Conservation (phyloP, 2,113 vertebrate genomes). For the Nanorana parkeri region DNA sequence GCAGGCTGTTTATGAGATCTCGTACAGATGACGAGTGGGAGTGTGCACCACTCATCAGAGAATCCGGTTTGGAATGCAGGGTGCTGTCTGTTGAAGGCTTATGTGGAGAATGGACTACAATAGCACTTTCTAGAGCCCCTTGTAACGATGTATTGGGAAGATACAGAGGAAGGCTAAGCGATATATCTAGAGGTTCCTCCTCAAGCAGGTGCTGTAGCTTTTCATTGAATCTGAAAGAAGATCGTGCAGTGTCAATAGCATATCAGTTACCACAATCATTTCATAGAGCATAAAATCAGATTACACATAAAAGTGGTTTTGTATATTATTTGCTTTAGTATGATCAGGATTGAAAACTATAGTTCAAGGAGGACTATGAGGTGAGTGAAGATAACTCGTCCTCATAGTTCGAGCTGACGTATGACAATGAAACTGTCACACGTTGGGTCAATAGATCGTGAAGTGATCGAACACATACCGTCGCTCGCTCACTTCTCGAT, state of each 20-base stretch:
- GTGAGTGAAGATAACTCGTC: too few relatives aligned
- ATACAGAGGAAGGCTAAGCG: conserved; percentile 18
- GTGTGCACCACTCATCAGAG: not conserved
- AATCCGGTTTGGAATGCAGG: not conserved
- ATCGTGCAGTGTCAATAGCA: not conserved
- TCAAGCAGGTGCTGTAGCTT: conserved; percentile 31
- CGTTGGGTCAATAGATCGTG: too few relatives aligned
- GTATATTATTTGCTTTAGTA: too few relatives aligned
- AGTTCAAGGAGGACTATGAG: too few relatives aligned
- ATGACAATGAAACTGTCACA: too few relatives aligned
- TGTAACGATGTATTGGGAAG: conserved; percentile 7
- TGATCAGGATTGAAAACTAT: too few relatives aligned
- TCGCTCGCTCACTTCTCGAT: too few relatives aligned
- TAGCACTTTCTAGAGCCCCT: not conserved
- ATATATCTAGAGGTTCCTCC: conserved; percentile 14
- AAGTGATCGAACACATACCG: too few relatives aligned
- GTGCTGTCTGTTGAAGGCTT: not conserved
- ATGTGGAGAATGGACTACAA: not conserved
- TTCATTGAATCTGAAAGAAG: conserved; percentile 33
- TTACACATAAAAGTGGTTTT: too few relatives aligned
- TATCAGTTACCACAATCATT: too few relatives aligned
- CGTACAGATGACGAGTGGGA: not conserved
- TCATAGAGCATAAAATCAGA: too few relatives aligned
- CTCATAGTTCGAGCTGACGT: too few relatives aligned
- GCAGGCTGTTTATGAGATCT: conserved; percentile 66